phyloP scores from a whole-genome alignment of 2,888 invertebrate genomes.

The Agrilus biguttatus region DNA sequence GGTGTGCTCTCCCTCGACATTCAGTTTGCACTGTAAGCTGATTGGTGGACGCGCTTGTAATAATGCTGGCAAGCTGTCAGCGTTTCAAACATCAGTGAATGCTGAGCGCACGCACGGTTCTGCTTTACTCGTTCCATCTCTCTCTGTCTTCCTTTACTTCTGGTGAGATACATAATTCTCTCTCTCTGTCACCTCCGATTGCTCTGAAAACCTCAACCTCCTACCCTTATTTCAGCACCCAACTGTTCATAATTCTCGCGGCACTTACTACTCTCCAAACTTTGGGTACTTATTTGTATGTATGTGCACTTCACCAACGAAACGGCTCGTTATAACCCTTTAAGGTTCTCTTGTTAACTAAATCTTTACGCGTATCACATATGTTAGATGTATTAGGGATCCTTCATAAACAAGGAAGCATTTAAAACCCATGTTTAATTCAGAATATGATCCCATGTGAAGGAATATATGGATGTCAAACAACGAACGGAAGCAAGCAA shows the following conservation, averaged over 20 bases:
- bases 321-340: no score
- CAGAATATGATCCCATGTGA: no score
- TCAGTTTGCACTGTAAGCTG: slow-evolving; percentile 30
- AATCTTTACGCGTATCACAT: no score
- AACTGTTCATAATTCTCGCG: slow-evolving; percentile 26
- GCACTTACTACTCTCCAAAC: slow-evolving; percentile 17
- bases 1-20: slow-evolving; percentile 22
- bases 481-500: no score
- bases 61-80: slow-evolving; percentile 35
- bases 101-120: slow-evolving; percentile 30
- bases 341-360: no score
- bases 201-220: slow-evolving; percentile 28
- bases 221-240: slow-evolving; percentile 29
- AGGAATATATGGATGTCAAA: no score
- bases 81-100: slow-evolving; percentile 35
- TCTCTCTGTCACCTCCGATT: slow-evolving; percentile 17
- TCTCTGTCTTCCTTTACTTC: slow-evolving; percentile 6
- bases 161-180: slow-evolving; percentile 5
- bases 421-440: no score
- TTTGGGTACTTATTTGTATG: no score
- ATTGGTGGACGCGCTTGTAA: slow-evolving; percentile 32
- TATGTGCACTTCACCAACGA: no score
- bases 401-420: no score
- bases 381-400: no score
- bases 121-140: slow-evolving; percentile 17